Conservation (phyloP, 2,888 invertebrate genomes). For the Fabriciana adippe region DNA sequence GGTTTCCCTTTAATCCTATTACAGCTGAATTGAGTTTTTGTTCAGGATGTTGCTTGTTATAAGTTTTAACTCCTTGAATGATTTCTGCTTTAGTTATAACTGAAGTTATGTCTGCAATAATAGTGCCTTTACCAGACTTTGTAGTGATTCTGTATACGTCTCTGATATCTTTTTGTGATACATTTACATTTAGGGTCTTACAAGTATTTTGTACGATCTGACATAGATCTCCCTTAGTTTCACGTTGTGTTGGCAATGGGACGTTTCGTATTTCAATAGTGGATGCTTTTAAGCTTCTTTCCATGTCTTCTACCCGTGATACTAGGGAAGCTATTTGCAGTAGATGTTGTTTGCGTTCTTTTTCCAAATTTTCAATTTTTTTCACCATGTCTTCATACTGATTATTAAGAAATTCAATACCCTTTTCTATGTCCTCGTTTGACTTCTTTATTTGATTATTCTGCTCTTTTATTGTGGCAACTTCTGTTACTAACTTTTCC, state of each 20-base stretch:
- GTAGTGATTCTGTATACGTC: background rate
- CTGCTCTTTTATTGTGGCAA: too few relatives aligned
- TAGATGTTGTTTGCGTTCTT: background rate
- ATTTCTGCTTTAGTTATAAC: background rate
- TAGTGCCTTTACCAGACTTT: background rate
- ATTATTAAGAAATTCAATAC: background rate
- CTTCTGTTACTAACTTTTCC: too few relatives aligned
- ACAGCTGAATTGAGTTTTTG: background rate
- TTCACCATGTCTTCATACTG: background rate
- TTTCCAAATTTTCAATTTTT: background rate
- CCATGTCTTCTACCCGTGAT: background rate
- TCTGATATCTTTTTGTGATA: background rate
- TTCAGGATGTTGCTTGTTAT: background rate
- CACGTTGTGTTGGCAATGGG: background rate
- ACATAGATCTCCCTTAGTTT: background rate
- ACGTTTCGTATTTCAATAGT: background rate
- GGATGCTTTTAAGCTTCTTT: background rate
- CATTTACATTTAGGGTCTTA: too few relatives aligned
- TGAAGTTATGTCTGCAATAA: background rate
- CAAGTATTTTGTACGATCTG: too few relatives aligned
- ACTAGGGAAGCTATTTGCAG: background rate
- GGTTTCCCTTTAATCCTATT: background rate
- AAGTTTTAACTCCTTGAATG: conserved; percentile 1
- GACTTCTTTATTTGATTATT: too few relatives aligned
- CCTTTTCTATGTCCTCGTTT: background rate